Conservation (phyloP, 1,140 invertebrate genomes). For the Lysiphlebus fabarum region DNA sequence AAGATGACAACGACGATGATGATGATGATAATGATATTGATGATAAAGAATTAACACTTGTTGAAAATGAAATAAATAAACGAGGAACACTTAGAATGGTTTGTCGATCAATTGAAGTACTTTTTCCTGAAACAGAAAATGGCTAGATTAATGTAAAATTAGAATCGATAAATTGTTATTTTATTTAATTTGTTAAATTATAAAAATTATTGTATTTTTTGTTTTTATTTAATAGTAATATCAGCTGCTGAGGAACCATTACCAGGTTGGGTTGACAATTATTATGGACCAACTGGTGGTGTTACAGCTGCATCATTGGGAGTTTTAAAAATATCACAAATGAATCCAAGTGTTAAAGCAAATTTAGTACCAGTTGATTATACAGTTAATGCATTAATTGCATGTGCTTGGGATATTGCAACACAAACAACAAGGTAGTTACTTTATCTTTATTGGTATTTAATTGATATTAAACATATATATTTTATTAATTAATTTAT, state of each 20-base stretch:
- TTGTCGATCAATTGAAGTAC: constrained; percentile 19
- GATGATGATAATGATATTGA: too few relatives aligned
- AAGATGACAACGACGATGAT: too few relatives aligned
- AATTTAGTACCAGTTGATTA: constrained; percentile 80
- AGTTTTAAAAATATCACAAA: constrained; percentile 63
- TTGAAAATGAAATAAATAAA: constrained; percentile 2
- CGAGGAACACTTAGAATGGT: constrained; percentile 10
- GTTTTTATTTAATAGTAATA: constrained; percentile 57
- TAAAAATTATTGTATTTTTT: constrained; percentile 22
- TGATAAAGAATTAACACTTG: not conserved
- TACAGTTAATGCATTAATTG: constrained; percentile 72
- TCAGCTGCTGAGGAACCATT: constrained; percentile 69
- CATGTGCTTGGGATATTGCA: constrained; percentile 67
- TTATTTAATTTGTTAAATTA: not conserved
- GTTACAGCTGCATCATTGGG: constrained; percentile 61
- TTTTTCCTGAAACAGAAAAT: constrained; percentile 12
- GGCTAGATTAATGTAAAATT: constrained; percentile 4
- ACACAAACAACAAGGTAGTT: constrained; percentile 37
- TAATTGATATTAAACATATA: constrained; percentile 1
- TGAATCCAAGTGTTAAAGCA: constrained; percentile 55
- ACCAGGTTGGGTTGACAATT: constrained; percentile 77
- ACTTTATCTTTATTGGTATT: too few relatives aligned
- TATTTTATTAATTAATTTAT: not conserved
- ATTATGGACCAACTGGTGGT: constrained; percentile 70
- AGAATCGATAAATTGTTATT: not conserved